Evolutionary conservation across 2,113 vertebrate genomes (phyloP).

Genomic region (Toxostoma redivivum): DNA sequence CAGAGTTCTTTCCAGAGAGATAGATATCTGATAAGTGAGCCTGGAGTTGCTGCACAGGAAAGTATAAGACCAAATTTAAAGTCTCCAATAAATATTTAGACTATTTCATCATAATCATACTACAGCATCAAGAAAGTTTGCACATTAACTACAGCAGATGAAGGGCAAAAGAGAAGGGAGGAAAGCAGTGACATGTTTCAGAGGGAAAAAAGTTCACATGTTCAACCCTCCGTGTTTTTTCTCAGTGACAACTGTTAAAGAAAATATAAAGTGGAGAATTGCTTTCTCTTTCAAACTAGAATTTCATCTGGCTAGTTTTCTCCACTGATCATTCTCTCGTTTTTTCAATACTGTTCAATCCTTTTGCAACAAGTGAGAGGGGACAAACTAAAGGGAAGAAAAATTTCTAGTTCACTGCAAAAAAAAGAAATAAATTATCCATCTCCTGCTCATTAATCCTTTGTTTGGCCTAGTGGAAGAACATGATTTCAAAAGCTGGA

Average conservation of each 20-base stretch:
- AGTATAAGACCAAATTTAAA: background rate
- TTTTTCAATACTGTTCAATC: background rate
- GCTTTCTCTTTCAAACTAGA: background rate
- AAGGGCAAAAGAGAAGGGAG: background rate
- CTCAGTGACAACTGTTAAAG: background rate
- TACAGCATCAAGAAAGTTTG: background rate
- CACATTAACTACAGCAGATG: background rate
- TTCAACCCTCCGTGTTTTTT: background rate
- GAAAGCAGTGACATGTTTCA: background rate
- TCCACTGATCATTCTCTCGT: background rate
- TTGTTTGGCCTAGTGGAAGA: background rate
- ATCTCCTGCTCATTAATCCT: background rate
- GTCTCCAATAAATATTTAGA: background rate
- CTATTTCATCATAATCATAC: background rate
- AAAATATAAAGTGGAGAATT: background rate
- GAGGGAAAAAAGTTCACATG: background rate
- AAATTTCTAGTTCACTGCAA: background rate
- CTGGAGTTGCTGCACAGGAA: background rate
- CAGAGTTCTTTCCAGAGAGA: background rate
- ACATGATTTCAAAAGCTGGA: background rate
- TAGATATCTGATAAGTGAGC: background rate
- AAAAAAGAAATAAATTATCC: background rate
- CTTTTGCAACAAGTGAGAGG: background rate
- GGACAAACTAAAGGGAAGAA: background rate
- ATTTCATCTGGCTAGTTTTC: background rate